Base-by-base conservation (phyloP, 2,797 vertebrate genomes). In the Zalophus californianus region DNA sequence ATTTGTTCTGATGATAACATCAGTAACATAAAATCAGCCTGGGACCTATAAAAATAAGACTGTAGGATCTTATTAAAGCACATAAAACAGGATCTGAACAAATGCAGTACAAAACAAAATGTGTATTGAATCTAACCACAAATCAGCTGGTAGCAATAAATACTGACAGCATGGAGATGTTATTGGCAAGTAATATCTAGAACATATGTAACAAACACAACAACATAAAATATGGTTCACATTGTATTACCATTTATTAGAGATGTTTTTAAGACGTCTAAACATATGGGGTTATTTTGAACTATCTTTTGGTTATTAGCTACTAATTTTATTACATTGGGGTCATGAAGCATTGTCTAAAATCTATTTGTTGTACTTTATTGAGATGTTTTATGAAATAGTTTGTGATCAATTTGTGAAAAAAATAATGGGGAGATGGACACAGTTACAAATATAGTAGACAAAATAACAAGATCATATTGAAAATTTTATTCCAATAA, bases 41-140 rank as follows among this genome's bases (percentile, higher is more conserved):
- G 35, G 6, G 20, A 75, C 7, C 50, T 75, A 50, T 73, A 56
- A 64, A 52, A 97, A 86, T 54, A 94, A 54, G 80, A 91, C 54
- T 86, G 11, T 32, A 91, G 50, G 18, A 44, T 83, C 50, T 75
- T 87, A 91, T n/a, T 58, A 91, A 94, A 94, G 60, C 54, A 86
- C 6, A 72, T 21, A 64, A 87, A 72, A 66, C 41, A 18, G 48
- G 29, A 50, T 44, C 58, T 38, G 15, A 90, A 64, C 1, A 97
- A 75, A 88, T 70, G 13, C 4, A 64, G 32, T 52, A 91, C 18
- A 83, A 95, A 84, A 84, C 38, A 92, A 96, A 96, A 86, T 32
- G 7, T 5, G 25, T 29, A 68, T n/a, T 84, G 44, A 58, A 18
- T 84, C 60, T n/a, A 73, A 95, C 2, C 56, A 86, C 13, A 85